Percentiles rank a stretch among this genome's conserved stretches.
phyloP scores from a whole-genome alignment of 2,888 invertebrate species.

The Lithosia quadra region DNA sequence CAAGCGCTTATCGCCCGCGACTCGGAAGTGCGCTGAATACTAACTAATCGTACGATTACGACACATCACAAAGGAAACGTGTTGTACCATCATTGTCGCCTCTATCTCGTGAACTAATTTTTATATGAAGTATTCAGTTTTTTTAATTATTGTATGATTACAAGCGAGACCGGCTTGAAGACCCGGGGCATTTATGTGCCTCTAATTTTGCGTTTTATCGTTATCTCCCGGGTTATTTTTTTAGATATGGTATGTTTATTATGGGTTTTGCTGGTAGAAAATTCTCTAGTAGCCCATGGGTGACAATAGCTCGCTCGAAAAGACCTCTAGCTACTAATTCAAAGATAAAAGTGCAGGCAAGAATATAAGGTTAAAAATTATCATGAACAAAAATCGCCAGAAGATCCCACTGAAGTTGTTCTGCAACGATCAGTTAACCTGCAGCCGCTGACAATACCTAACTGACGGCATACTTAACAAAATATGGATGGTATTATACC shows the following conservation, averaged over 20 bases:
- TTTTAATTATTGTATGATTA: not conserved
- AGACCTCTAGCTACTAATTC: not conserved
- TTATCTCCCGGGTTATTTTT: not conserved
- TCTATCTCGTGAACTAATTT: constrained; percentile 6
- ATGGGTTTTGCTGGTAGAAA: too few relatives aligned
- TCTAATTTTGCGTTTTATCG: not conserved
- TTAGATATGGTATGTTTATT: too few relatives aligned
- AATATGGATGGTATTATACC: not conserved
- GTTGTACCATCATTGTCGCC: not conserved
- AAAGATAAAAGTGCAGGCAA: too few relatives aligned
- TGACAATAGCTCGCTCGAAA: not conserved
- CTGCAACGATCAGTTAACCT: too few relatives aligned
- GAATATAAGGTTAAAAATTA: not conserved
- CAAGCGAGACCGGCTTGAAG: not conserved
- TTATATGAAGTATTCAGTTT: not conserved
- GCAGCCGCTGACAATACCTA: too few relatives aligned
- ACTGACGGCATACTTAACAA: too few relatives aligned
- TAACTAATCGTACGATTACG: constrained; percentile 9
- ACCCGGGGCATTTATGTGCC: not conserved
- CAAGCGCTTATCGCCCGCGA: constrained; percentile 21
- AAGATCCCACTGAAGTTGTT: not conserved
- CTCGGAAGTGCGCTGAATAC: constrained; percentile 8
- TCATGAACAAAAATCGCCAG: not conserved
- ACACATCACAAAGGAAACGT: constrained; percentile 15
- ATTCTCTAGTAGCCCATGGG: too few relatives aligned